Base-by-base conservation (phyloP, 2,888 invertebrate species). In the Actias luna region DNA sequence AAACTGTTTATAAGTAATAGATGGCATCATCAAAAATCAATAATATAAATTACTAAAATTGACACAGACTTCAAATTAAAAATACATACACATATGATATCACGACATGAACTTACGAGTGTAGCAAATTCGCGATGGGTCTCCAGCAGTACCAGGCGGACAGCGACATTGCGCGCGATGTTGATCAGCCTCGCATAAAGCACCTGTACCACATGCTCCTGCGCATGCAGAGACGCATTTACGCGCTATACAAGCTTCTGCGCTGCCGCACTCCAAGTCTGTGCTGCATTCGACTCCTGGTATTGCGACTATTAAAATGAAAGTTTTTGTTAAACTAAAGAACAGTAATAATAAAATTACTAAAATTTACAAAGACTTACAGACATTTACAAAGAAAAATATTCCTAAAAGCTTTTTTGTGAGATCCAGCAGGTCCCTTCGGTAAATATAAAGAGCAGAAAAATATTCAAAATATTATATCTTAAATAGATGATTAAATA, bases 161-260 rank as follows among this genome's bases (percentile, higher is more conserved):
- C 98, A 98, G 76, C 94, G 94, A 84, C 98, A 98, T 25, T 95
- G 94, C 5, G 98, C 97, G 70, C 97, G 95, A 80, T 97, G 97
- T 72, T 95, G 94, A 57, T 93, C 92, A 0, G 96, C 95, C 22
- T 95, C 93, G 77, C 98, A 98, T 69, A 96, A 94, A 0, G 98
- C 97, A 67, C 96, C 95, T 12, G 94, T 89, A 59, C 97, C 97
- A 79, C 98, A 98, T 2, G 96, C 96, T 75, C 96, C 94, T 25
- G 95, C 94, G 81, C 98, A 98, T 0, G 98, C 97, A 77, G 97
- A 94, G 79, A 96, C 95, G 78, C 98, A 98, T 57, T 95, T 94
- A 69, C 94, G 94, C 70, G 96, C 95, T 63, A 97, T 94, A 79
- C 98, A 98, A 0, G 97, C 96, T 77, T 95, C 95, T 35, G 95